These are phyloP conservation scores for Pantherophis guttatus DNA, from an alignment of 2,113 vertebrate species.

Conservation along the genomic window DNA sequence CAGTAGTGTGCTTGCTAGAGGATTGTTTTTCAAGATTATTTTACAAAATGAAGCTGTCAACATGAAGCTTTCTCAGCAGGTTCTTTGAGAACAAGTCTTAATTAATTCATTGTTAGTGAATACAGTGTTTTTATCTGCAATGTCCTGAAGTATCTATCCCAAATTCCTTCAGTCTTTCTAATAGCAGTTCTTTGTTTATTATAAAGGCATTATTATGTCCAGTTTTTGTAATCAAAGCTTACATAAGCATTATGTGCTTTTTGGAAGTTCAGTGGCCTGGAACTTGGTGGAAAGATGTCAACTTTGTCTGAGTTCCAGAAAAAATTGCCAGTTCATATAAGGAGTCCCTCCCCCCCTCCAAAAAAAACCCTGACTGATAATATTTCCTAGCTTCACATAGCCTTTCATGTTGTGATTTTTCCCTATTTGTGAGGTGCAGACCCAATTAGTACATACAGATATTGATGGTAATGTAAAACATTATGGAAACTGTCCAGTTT, in stretches of 20 bases:
- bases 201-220: not conserved
- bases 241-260: not conserved
- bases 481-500: not conserved
- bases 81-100: not conserved
- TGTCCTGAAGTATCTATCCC: not conserved
- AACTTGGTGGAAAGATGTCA: conserved; percentile 7
- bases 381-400: not conserved
- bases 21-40: conserved; percentile 23
- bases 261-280: not conserved
- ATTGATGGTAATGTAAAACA: not conserved
- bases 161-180: conserved; percentile 11
- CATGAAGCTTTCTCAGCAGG: conserved; percentile 19
- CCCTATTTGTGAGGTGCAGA: not conserved
- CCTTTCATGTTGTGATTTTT: not conserved
- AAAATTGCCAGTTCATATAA: not conserved
- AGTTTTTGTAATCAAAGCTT: not conserved
- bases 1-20: not conserved
- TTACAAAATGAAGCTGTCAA: conserved; percentile 32
- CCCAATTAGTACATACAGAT: not conserved
- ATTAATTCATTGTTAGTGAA: not conserved
- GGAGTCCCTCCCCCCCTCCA: not conserved
- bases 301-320: not conserved
- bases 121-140: not conserved
- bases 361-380: not conserved
- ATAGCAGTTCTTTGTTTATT: not conserved